These are phyloP conservation scores for Chromoteleia sp. DNA, from an alignment of 2,888 invertebrate genomes.

Conservation along the genomic window DNA sequence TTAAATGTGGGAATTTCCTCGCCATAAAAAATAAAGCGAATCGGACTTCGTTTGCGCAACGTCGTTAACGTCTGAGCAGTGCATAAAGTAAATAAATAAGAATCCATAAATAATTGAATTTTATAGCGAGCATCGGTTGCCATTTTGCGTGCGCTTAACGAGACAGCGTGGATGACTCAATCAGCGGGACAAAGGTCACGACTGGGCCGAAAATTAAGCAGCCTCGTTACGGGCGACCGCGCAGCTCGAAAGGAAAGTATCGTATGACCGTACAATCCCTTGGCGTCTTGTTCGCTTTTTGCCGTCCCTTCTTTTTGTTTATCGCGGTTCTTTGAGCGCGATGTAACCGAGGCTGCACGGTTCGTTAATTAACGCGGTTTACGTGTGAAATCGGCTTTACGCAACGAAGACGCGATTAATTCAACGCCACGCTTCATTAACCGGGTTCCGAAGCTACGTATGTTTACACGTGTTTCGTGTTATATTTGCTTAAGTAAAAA, in stretches of 20 bases:
- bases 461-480: constrained; percentile 66
- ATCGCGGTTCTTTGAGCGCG: constrained; percentile 45
- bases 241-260: constrained; percentile 38
- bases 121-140: constrained; percentile 23
- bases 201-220: constrained; percentile 50
- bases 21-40: constrained; percentile 31
- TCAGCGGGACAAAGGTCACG: constrained; percentile 62
- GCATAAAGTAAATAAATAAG: constrained; percentile 46
- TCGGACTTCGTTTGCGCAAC: constrained; percentile 27
- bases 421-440: constrained; percentile 69
- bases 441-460: constrained; percentile 46
- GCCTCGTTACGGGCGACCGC: constrained; percentile 29
- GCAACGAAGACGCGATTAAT: constrained; percentile 68
- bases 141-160: constrained; percentile 28
- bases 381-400: constrained; percentile 68
- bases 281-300: constrained; percentile 27
- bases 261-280: constrained; percentile 41
- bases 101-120: constrained; percentile 44
- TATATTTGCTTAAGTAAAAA: constrained; percentile 55
- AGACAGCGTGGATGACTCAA: constrained; percentile 58
- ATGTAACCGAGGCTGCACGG: constrained; percentile 46
- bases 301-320: constrained; percentile 41
- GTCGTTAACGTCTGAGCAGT: constrained; percentile 24
- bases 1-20: constrained; percentile 27
- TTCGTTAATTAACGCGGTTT: constrained; percentile 68